phyloP scores from a whole-genome alignment of 2,888 invertebrate species.

The Liopterus haemorrhoidalis region DNA sequence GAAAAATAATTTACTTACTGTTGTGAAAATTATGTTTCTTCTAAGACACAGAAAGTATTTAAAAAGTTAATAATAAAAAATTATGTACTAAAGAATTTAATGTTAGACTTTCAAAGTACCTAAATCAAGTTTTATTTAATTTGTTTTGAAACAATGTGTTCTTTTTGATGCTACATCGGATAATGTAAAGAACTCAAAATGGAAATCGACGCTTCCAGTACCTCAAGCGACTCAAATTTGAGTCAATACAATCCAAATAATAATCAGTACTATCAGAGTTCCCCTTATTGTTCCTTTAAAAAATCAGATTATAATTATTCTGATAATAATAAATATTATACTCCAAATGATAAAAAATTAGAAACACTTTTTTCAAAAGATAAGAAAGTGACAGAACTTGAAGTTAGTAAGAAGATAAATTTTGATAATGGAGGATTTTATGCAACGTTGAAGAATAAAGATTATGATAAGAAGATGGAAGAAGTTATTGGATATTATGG shows the following conservation, averaged over 20 bases:
- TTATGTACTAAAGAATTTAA: no score
- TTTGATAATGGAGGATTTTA: conserved; percentile 26
- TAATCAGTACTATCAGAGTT: conserved; percentile 35
- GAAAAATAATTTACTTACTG: no score
- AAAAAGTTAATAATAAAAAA: no score
- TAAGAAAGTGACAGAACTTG: conserved; percentile 23
- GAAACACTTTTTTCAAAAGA: conserved; percentile 25
- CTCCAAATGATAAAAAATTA: conserved; percentile 31
- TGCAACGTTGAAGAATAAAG: conserved; percentile 29
- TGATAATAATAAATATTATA: conserved; percentile 29
- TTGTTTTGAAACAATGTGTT: no score
- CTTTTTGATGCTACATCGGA: no score
- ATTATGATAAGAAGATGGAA: conserved; percentile 30
- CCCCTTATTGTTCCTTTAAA: conserved; percentile 36
- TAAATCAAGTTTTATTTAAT: no score
- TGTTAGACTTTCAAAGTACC: no score
- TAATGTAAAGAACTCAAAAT: no score
- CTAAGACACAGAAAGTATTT: no score
- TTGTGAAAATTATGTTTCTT: no score
- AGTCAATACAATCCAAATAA: conserved; percentile 33
- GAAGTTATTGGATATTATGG: conserved; percentile 33
- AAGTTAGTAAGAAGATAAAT: conserved; percentile 27
- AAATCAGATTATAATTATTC: conserved; percentile 35
- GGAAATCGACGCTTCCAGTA: conserved; percentile 41
- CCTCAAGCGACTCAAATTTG: conserved; percentile 42